These are phyloP conservation scores for Argyresthia albistria DNA, from an alignment of 2,888 invertebrate genomes.

Conservation along the genomic window DNA sequence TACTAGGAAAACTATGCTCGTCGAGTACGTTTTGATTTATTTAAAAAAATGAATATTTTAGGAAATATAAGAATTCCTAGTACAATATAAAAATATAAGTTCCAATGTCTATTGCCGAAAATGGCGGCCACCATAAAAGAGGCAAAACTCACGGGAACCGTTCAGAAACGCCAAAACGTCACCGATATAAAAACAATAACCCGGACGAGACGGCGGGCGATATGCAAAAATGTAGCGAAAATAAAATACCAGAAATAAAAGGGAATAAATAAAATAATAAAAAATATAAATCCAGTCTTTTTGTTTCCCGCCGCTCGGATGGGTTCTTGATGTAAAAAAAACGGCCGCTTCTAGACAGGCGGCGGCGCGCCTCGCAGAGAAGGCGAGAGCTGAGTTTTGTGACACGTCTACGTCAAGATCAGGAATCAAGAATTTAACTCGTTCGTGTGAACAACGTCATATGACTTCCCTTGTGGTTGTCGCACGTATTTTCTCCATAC, in stretches of 20 bases:
- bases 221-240: constrained; percentile 62
- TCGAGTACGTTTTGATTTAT: too few species aligned
- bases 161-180: neutral
- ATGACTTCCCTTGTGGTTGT: too few species aligned
- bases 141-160: constrained; percentile 22
- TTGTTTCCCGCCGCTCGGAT: constrained; percentile 64
- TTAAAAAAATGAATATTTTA: too few species aligned
- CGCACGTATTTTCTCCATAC: too few species aligned
- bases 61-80: too few species aligned
- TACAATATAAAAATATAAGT: too few species aligned
- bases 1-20: too few species aligned
- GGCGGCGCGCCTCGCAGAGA: constrained; percentile 28
- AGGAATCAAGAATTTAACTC: neutral
- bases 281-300: constrained; percentile 69
- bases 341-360: constrained; percentile 69
- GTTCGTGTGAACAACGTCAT: too few species aligned
- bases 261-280: constrained; percentile 68
- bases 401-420: too few species aligned
- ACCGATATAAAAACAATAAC: constrained; percentile 35
- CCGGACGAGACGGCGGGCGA: constrained; percentile 22
- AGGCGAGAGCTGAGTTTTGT: constrained; percentile 22
- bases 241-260: constrained; percentile 54
- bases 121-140: constrained; percentile 22
- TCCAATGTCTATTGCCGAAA: neutral
- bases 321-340: constrained; percentile 68